A percentile compares a stretch with the other conserved stretches of the same genome.
These are phyloP conservation scores for Piprites chloris DNA, from an alignment of 2,113 vertebrate species.

Conservation along the genomic window DNA sequence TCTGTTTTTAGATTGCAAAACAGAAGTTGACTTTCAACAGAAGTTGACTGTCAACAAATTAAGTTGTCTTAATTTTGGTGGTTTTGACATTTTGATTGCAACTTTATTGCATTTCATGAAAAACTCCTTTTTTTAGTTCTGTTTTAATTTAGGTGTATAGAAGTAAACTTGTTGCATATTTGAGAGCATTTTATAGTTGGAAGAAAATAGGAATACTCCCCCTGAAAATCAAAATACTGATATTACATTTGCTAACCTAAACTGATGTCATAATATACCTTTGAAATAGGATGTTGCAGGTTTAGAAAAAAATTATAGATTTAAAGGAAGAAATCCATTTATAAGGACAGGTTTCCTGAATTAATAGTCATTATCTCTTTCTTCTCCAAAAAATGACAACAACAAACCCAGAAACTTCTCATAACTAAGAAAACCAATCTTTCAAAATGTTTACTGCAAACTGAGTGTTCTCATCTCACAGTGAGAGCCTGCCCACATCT, in stretches of 20 bases:
- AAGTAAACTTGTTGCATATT: neutral
- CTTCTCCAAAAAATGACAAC: neutral
- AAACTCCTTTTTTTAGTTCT: neutral
- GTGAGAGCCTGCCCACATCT: neutral
- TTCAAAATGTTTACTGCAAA: neutral
- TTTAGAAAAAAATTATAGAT: neutral
- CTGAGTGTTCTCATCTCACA: neutral
- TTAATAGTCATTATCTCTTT: neutral
- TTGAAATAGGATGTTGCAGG: neutral
- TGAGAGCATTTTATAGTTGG: neutral
- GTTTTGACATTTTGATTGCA: neutral
- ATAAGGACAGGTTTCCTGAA: neutral
- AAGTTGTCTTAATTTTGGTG: neutral
- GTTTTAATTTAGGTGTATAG: neutral
- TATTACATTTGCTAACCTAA: neutral
- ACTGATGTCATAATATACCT: neutral
- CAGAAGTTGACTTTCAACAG: neutral
- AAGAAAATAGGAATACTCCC: neutral
- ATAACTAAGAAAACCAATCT: neutral
- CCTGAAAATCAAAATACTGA: neutral
- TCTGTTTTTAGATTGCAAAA: neutral
- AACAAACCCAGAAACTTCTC: neutral
- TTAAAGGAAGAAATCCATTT: neutral
- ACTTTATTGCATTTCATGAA: neutral
- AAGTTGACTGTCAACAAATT: neutral